A percentile compares a stretch with the other conserved stretches of the same genome.
phyloP scores from a whole-genome alignment of 2,888 invertebrate species.

The Lamproptera curius region DNA sequence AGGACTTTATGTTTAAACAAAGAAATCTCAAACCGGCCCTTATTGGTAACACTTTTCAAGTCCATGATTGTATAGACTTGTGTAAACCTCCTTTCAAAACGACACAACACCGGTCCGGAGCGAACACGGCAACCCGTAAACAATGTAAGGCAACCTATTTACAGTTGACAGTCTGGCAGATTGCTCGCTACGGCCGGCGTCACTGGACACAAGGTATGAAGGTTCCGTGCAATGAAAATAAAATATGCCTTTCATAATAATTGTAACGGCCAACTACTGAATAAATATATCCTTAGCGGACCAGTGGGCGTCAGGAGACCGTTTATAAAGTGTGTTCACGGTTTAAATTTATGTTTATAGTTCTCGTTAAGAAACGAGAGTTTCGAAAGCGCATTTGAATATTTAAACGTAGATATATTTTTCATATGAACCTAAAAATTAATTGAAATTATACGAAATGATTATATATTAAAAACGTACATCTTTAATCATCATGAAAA shows the following conservation, averaged over 20 bases:
- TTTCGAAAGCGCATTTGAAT: constrained; percentile 6
- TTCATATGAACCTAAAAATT: no score
- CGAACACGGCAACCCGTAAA: no score
- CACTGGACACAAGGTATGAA: constrained; percentile 15
- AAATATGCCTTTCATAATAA: constrained; percentile 22
- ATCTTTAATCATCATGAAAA: constrained; percentile 5
- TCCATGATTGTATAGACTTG: no score
- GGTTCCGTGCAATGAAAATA: constrained; percentile 21
- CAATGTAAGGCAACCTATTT: constrained; percentile 28
- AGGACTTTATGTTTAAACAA: no score
- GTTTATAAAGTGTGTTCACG: constrained; percentile 20
- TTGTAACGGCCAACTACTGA: constrained; percentile 22
- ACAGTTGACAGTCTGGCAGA: constrained; percentile 16
- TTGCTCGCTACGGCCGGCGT: constrained; percentile 14
- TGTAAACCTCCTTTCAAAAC: no score
- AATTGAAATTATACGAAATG: no score
- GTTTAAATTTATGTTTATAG: constrained; percentile 17
- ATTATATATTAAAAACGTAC: constrained; percentile 1
- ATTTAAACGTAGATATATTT: no score
- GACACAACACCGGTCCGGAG: no score
- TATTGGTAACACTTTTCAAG: no score
- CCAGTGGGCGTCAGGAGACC: constrained; percentile 17
- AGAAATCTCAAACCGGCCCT: no score
- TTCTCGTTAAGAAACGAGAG: constrained; percentile 16
- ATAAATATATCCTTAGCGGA: constrained; percentile 21